Evolutionary conservation across 2,113 vertebrate species (phyloP), one percentile per base, ranked within the genome.

Genomic region (Tympanuchus pallidicinctus): DNA sequence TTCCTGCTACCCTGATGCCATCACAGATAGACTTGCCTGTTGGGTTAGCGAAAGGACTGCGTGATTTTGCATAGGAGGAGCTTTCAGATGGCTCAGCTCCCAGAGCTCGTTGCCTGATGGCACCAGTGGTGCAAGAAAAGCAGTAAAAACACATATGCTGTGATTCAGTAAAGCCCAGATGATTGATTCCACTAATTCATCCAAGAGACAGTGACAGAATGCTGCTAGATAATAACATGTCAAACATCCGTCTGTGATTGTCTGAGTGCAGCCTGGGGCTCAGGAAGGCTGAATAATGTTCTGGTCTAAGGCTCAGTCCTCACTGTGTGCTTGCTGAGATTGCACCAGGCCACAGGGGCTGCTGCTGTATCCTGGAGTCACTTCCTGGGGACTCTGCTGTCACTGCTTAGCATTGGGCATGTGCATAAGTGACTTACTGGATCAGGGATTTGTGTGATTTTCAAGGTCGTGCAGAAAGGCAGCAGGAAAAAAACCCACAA

Each of bases 151-250:
- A 2, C 76, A 20, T 45, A 21, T 4, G 7, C 56, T 81, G 86
- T 6, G 81, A 40, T 61, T 83, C 82, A 86, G 61, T 40, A 60
- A 48, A 83, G 76, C 90, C 76, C 88, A 64, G 71, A 18, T 78
- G 86, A 92, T 88, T 78, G 90, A 83, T 94, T 92, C 69, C 65
- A 30, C 70, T 83, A n/a, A 65, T 90, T 92, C 83, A n/a, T 93
- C 72, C 47, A 38, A 60, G 60, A 80, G 65, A 64, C 71, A 90
- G 30, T 77, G 90, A 90, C 82, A 86, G 82, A 88, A 65, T 72
- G 69, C 82, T 90, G 82, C 76, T 90, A 86, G 82, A 80, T 93
- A 90, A 74, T 52, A 89, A 56, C 76, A 50, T 0, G 0, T 67
- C 87, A 74, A 3, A 71, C 74, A 45, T 43, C 11, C 0, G 0